Conservation (phyloP, 2,888 invertebrate species). For the Pristionchus entomophagus region DNA sequence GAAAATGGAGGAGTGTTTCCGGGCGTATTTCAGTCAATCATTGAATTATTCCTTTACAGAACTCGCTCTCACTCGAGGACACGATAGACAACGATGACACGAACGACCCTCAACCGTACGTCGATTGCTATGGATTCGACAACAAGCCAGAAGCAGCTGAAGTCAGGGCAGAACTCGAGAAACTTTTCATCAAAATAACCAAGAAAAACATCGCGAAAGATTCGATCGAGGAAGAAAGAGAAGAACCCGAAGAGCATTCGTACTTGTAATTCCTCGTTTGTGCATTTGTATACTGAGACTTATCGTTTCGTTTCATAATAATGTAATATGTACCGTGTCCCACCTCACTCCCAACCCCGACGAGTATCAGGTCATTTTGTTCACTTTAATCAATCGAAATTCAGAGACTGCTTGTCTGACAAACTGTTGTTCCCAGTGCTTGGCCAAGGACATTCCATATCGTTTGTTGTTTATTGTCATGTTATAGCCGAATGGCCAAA, state of each 20-base stretch:
- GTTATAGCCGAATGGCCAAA: too few species aligned
- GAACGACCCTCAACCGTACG: slow-evolving; percentile 8
- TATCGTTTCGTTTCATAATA: neutral
- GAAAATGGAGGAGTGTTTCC: neutral
- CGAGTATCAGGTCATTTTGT: neutral
- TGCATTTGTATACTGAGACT: too few species aligned
- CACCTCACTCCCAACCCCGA: neutral
- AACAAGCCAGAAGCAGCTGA: neutral
- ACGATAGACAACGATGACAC: neutral
- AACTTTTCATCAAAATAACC: neutral
- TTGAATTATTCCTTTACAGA: neutral
- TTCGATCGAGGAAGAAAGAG: neutral
- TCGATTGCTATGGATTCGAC: slow-evolving; percentile 28
- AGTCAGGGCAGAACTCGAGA: neutral
- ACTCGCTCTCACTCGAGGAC: slow-evolving; percentile 41
- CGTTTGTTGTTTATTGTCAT: neutral
- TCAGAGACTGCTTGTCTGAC: neutral
- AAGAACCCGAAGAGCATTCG: neutral
- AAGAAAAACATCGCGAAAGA: slow-evolving; percentile 1
- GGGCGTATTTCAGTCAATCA: neutral
- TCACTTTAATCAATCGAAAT: slow-evolving; percentile 13
- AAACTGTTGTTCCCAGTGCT: slow-evolving; percentile 32
- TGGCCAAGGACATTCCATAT: neutral
- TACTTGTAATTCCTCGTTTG: neutral
- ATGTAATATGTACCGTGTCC: slow-evolving; percentile 11